Evolutionary conservation across 2,113 vertebrate species (phyloP).

Genomic region (Holacanthus passer): DNA sequence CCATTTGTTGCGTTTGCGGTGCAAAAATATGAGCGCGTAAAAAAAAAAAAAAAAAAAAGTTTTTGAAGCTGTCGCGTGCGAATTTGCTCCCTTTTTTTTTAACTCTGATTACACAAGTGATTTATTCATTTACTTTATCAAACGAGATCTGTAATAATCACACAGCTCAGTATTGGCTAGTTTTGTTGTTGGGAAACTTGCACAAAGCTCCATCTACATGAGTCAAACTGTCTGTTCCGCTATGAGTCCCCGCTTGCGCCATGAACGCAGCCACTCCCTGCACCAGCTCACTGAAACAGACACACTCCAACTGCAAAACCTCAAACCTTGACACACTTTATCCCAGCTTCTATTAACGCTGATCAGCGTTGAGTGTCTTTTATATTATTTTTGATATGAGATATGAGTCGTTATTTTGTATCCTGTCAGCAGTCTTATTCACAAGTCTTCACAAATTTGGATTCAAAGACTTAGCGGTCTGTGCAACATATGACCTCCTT

Average conservation of each 20-base stretch:
- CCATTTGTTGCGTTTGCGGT: background rate
- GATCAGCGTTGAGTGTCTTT: too few relatives aligned
- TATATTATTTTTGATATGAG: too few relatives aligned
- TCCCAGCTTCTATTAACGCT: too few relatives aligned
- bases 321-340: too few relatives aligned
- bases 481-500: too few relatives aligned
- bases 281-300: conserved; percentile 57
- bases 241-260: conserved; percentile 75
- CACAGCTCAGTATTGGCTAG: too few relatives aligned
- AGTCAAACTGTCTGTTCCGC: conserved; percentile 59
- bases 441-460: too few relatives aligned
- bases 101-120: accelerated
- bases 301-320: background rate
- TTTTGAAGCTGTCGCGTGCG: conserved; percentile 31
- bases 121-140: too few relatives aligned
- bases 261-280: conserved; percentile 62
- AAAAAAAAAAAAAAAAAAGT: conserved; percentile 49
- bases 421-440: too few relatives aligned
- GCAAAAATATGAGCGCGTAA: background rate
- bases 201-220: conserved; percentile 23
- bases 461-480: too few relatives aligned
- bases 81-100: background rate
- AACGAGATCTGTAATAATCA: too few relatives aligned
- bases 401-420: too few relatives aligned
- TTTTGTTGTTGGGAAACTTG: conserved; percentile 19